These are phyloP conservation scores for Lophotriccus pileatus DNA, from an alignment of 2,797 vertebrate species.

Conservation along the genomic window DNA sequence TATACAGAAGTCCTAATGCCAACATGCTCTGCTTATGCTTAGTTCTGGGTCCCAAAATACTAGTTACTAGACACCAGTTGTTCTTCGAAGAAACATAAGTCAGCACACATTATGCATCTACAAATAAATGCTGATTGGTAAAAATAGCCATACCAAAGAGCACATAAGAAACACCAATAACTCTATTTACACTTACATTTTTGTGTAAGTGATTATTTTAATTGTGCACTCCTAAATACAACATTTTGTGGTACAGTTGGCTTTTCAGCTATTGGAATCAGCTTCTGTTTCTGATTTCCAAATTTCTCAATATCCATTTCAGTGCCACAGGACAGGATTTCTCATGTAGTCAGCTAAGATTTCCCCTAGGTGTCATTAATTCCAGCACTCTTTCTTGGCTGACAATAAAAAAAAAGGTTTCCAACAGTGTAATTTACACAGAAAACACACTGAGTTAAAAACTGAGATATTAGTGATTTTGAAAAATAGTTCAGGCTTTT, in stretches of 20 bases:
- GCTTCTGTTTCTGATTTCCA: not conserved
- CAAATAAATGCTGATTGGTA: not conserved
- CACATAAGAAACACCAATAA: not conserved
- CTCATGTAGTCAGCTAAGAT: not conserved
- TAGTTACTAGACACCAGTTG: not conserved
- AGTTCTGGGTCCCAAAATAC: not conserved
- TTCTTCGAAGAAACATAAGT: not conserved
- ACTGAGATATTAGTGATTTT: not conserved
- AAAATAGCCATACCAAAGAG: not conserved
- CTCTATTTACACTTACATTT: not conserved
- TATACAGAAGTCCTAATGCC: not conserved
- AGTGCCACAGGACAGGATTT: not conserved
- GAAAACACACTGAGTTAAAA: not conserved
- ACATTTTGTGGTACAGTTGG: not conserved
- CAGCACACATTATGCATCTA: not conserved
- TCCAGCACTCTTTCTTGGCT: not conserved
- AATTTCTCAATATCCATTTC: not conserved
- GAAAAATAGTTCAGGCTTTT: not conserved
- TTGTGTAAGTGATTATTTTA: not conserved
- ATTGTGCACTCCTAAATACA: not conserved
- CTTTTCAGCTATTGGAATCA: not conserved
- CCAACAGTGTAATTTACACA: not conserved
- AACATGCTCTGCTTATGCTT: not conserved
- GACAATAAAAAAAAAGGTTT: not conserved
- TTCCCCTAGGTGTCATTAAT: not conserved